Percentiles rank a stretch among this genome's conserved stretches.
Evolutionary conservation across 2,113 vertebrate genomes (phyloP).

Genomic region (Anhinga anhinga): DNA sequence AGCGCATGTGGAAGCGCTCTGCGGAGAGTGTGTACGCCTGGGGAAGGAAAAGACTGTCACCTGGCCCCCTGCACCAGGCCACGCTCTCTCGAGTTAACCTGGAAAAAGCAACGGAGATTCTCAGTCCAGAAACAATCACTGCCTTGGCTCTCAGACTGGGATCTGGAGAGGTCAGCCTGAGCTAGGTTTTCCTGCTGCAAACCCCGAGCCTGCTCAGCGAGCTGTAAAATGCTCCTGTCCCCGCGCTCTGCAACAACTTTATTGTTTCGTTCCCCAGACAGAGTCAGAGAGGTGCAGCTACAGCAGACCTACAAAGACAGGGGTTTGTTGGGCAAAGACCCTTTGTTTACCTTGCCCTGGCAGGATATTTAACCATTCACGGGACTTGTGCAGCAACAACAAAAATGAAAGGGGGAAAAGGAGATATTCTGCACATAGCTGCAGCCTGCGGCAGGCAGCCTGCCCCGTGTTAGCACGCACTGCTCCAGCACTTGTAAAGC

Average conservation of each 20-base stretch:
- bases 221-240: background rate
- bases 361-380: slow-evolving; percentile 2
- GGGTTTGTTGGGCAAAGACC: slow-evolving; percentile 33
- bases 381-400: background rate
- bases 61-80: background rate
- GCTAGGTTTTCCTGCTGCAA: background rate
- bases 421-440: background rate
- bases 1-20: fast-evolving
- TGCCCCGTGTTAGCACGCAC: background rate
- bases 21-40: fast-evolving
- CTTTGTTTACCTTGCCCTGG: background rate
- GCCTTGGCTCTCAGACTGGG: background rate
- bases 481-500: background rate
- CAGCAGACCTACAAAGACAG: background rate
- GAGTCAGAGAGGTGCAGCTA: background rate
- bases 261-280: slow-evolving; percentile 42
- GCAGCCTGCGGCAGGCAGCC: background rate
- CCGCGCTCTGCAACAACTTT: background rate
- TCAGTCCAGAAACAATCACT: slow-evolving; percentile 21
- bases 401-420: background rate
- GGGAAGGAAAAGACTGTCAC: background rate
- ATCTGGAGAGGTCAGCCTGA: background rate
- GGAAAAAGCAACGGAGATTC: slow-evolving; percentile 6
- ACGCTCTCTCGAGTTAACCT: background rate
- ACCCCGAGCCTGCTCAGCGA: background rate